These are phyloP conservation scores for Onychorhynchus coronatus DNA, from an alignment of 2,113 vertebrate species.

Conservation along the genomic window DNA sequence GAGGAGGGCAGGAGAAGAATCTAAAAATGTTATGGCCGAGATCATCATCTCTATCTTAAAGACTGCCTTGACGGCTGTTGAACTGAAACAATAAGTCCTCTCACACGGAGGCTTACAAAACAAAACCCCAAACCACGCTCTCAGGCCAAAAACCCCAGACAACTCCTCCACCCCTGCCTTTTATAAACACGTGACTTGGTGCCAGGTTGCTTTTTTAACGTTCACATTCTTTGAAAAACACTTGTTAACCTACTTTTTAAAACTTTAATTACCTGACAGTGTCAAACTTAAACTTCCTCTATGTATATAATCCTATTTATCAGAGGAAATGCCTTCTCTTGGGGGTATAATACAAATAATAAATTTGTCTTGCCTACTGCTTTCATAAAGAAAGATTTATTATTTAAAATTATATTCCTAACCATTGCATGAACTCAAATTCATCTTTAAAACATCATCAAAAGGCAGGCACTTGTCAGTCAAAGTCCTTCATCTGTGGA, in stretches of 20 bases:
- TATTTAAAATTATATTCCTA: not conserved
- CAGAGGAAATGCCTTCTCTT: not conserved
- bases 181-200: not conserved
- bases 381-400: not conserved
- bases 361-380: not conserved
- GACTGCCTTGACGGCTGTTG: not conserved
- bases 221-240: not conserved
- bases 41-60: not conserved
- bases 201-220: not conserved
- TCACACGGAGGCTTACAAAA: not conserved
- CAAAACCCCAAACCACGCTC: not conserved
- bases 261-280: not conserved
- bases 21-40: not conserved
- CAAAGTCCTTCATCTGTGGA: not conserved
- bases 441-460: not conserved
- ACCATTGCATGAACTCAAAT: not conserved
- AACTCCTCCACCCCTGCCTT: rapidly evolving
- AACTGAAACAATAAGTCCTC: not conserved
- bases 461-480: not conserved
- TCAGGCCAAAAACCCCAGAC: rapidly evolving
- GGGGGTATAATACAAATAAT: not conserved
- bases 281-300: not conserved
- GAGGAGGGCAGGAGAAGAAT: not conserved
- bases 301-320: not conserved
- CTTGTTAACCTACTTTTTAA: not conserved